Conservation (phyloP, 2,797 vertebrate species). For the Galago senegalensis region DNA sequence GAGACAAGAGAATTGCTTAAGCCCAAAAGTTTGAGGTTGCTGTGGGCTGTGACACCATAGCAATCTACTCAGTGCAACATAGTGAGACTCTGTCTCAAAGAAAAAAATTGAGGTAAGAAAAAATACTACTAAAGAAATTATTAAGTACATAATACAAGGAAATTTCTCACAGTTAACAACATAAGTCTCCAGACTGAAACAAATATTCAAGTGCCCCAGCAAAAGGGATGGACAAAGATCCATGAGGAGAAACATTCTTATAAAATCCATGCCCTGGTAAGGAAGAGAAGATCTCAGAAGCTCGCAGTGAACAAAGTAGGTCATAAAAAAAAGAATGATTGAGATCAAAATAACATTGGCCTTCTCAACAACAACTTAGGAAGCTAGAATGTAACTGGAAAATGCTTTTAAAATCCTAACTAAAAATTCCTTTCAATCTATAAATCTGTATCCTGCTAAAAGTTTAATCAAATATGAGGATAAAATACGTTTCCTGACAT, state of each 20-base stretch:
- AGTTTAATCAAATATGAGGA: neutral
- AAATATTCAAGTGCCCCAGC: neutral
- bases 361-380: neutral
- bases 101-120: neutral
- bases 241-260: neutral
- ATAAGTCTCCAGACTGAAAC: neutral
- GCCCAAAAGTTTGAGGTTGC: too few species aligned
- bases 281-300: neutral
- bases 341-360: neutral
- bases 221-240: neutral
- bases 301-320: neutral
- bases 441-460: neutral
- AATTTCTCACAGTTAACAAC: neutral
- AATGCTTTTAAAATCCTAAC: neutral
- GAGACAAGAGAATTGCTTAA: too few species aligned
- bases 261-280: neutral
- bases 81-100: too few species aligned
- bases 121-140: conserved; percentile 24
- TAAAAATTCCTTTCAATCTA: conserved; percentile 36
- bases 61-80: too few species aligned
- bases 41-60: too few species aligned
- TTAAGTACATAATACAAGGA: neutral
- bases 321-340: neutral
- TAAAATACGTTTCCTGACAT: neutral
- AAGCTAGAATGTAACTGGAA: neutral